phyloP scores from a whole-genome alignment of 2,888 invertebrate species.

The Flexamia atlantica region DNA sequence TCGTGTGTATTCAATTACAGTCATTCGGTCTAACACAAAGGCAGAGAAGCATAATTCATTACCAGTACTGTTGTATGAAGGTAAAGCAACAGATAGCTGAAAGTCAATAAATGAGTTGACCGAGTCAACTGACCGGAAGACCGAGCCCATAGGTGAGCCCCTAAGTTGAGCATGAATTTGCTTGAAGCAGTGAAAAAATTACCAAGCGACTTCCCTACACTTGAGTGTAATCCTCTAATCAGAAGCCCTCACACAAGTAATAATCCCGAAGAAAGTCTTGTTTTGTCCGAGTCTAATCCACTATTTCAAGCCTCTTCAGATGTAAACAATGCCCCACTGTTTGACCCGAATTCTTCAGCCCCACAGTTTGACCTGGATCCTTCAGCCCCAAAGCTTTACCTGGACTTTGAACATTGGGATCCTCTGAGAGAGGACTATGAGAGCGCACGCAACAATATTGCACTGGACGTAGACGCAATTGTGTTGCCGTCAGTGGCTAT shows the following conservation, averaged over 20 bases:
- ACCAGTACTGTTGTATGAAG: constrained; percentile 23
- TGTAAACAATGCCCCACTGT: too few relatives aligned
- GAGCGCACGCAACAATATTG: constrained; percentile 25
- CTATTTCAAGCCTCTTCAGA: too few relatives aligned
- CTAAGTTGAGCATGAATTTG: constrained; percentile 1
- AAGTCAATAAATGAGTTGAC: constrained; percentile 6
- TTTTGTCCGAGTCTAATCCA: too few relatives aligned
- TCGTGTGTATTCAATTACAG: constrained; percentile 8
- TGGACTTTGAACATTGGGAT: constrained; percentile 23
- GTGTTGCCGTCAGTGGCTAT: constrained; percentile 59
- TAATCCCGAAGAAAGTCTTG: too few relatives aligned
- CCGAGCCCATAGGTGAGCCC: too few relatives aligned
- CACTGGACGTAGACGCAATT: constrained; percentile 13
- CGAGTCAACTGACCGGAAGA: too few relatives aligned
- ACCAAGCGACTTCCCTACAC: neutral
- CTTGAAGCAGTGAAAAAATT: neutral
- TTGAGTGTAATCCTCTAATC: too few relatives aligned
- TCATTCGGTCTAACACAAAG: neutral
- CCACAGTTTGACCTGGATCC: too few relatives aligned
- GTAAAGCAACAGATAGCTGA: neutral
- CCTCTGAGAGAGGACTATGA: constrained; percentile 51
- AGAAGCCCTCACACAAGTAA: too few relatives aligned
- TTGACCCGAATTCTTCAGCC: too few relatives aligned
- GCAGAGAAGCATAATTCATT: neutral
- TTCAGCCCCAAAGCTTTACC: too few relatives aligned